Percentiles rank a stretch among this genome's conserved stretches.
Evolutionary conservation across 2,113 vertebrate genomes (phyloP).

Genomic region (Bothrops jararaca): DNA sequence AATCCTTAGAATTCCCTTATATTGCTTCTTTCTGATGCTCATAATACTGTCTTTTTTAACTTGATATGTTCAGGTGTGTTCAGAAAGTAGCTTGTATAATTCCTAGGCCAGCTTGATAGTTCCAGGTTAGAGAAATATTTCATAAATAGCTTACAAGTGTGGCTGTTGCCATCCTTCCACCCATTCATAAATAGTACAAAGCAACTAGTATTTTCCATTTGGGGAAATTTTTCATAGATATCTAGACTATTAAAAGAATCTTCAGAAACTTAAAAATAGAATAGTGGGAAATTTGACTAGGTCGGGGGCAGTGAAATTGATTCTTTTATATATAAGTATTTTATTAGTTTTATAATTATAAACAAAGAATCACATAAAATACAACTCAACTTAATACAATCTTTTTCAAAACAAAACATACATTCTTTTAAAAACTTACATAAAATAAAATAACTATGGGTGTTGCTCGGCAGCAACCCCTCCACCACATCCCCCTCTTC

Average conservation of each 20-base stretch:
- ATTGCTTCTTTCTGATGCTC: background rate
- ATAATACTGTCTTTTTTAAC: background rate
- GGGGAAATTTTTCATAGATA: background rate
- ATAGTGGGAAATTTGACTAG: background rate
- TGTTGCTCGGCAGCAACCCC: no score
- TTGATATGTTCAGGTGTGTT: background rate
- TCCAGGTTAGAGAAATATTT: background rate
- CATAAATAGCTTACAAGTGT: background rate
- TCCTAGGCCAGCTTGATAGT: background rate
- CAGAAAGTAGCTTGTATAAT: background rate
- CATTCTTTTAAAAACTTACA: no score
- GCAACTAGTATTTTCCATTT: background rate
- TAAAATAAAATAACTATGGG: no score
- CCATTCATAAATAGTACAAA: background rate
- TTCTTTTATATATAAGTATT: no score
- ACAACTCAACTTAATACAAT: no score
- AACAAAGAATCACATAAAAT: no score
- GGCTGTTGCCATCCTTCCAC: background rate
- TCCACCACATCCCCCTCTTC: no score
- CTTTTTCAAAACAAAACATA: no score
- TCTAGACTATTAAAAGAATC: background rate
- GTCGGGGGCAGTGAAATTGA: no score
- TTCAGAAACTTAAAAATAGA: constrained; percentile 1
- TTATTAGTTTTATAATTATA: no score
- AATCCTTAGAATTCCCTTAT: background rate